Evolutionary conservation across 2,888 invertebrate genomes (phyloP).

Genomic region (Rugalucina vietnamica): DNA sequence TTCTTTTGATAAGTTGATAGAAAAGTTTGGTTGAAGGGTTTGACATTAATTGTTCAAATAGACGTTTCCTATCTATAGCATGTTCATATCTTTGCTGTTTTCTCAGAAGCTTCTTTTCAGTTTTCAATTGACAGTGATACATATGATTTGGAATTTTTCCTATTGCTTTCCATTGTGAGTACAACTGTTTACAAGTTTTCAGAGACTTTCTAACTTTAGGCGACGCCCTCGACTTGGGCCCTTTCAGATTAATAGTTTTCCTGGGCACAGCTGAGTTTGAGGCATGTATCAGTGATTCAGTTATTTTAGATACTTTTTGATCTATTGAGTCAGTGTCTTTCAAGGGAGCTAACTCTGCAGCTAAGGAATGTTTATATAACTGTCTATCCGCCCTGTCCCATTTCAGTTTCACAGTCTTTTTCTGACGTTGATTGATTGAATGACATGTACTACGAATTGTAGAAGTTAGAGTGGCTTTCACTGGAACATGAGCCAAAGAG

Average conservation of each 20-base stretch:
- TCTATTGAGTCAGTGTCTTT: background rate
- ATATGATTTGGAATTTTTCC: background rate
- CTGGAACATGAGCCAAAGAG: background rate
- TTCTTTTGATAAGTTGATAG: background rate
- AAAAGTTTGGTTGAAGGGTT: background rate
- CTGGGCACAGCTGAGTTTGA: background rate
- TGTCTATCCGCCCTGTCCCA: background rate
- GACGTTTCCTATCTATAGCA: background rate
- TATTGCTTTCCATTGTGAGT: background rate
- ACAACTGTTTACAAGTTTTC: background rate
- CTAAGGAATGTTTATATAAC: background rate
- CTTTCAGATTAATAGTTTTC: background rate
- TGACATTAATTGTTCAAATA: conserved; percentile 13
- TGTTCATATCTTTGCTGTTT: background rate
- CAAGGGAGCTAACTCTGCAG: background rate
- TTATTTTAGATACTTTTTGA: background rate
- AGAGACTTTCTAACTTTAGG: background rate
- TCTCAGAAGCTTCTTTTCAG: background rate
- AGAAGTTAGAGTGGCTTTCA: background rate
- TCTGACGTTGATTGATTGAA: background rate
- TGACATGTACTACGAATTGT: background rate
- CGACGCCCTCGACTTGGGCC: background rate
- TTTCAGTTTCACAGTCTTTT: background rate
- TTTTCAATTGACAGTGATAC: background rate
- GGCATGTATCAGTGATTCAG: background rate